Conservation (phyloP, 2,797 vertebrate species). For the Falco peregrinus region DNA sequence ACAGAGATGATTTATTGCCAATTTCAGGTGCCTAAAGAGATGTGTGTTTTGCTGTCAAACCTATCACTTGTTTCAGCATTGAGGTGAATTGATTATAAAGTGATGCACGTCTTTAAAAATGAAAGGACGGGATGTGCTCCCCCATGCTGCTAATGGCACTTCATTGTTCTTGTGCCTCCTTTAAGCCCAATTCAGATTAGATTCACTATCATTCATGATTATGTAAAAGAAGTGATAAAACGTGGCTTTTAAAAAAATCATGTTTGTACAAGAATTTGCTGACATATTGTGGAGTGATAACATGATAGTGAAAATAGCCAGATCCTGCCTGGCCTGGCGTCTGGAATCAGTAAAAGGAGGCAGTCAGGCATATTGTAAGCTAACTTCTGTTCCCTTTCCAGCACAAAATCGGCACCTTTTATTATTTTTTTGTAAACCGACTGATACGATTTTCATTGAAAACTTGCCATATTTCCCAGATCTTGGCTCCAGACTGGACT, state of each 20-base stretch:
- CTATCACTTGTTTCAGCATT: neutral
- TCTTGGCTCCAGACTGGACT: neutral
- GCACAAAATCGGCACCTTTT: conserved; percentile 1
- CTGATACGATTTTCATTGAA: neutral
- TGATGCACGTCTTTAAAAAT: neutral
- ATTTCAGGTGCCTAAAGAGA: neutral
- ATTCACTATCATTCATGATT: conserved; percentile 78
- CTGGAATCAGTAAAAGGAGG: conserved; percentile 65
- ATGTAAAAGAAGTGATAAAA: conserved; percentile 70
- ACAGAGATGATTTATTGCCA: neutral
- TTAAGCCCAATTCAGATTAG: conserved; percentile 76
- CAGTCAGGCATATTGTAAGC: conserved; percentile 35
- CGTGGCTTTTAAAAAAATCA: conserved; percentile 40
- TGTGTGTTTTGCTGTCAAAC: neutral
- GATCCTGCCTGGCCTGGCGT: conserved; percentile 50
- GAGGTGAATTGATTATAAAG: neutral
- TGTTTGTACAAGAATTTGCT: conserved; percentile 74
- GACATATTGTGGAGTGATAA: conserved; percentile 77
- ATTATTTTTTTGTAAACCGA: neutral
- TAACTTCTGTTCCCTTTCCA: conserved; percentile 54
- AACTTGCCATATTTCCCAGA: neutral
- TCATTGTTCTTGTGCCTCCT: conserved; percentile 57
- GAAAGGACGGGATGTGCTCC: neutral
- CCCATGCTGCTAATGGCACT: neutral
- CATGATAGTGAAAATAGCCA: conserved; percentile 74